Evolutionary conservation across 2,113 vertebrate species (phyloP).

Genomic region (Salvelinus sp.): DNA sequence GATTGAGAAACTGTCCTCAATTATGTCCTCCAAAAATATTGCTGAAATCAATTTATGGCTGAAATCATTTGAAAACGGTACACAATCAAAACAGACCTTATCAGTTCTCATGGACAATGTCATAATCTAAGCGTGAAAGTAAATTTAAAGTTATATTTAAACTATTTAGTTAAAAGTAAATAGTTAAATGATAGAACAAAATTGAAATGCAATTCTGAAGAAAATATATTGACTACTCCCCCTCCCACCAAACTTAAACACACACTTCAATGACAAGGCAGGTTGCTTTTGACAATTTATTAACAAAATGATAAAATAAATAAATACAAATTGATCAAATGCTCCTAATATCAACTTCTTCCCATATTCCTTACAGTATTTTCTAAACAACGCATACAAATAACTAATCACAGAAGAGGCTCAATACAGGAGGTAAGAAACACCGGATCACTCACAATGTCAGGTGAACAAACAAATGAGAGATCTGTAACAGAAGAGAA

Average conservation of each 20-base stretch:
- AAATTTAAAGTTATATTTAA: no score
- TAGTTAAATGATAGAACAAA: no score
- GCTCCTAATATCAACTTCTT: conserved; percentile 87
- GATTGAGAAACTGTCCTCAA: no score
- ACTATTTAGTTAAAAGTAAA: no score
- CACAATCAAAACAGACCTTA: no score
- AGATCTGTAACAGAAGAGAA: conserved; percentile 76
- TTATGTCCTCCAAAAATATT: no score
- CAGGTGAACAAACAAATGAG: conserved; percentile 71
- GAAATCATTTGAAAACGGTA: no score
- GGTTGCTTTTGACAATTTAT: conserved; percentile 90
- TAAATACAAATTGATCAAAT: conserved; percentile 99
- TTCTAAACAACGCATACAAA: conserved; percentile 96
- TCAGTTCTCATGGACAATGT: no score
- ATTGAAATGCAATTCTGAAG: no score
- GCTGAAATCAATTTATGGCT: no score
- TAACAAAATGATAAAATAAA: conserved; percentile 99
- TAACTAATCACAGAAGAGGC: conserved; percentile 92
- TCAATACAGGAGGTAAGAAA: conserved; percentile 87
- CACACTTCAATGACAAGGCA: neutral
- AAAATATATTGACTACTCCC: neutral
- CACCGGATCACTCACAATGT: conserved; percentile 84
- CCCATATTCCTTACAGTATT: conserved; percentile 82
- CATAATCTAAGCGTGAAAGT: no score
- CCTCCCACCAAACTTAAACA: no score